phyloP scores from a whole-genome alignment of 2,797 vertebrate genomes.

The Premnoplex brunnescens region DNA sequence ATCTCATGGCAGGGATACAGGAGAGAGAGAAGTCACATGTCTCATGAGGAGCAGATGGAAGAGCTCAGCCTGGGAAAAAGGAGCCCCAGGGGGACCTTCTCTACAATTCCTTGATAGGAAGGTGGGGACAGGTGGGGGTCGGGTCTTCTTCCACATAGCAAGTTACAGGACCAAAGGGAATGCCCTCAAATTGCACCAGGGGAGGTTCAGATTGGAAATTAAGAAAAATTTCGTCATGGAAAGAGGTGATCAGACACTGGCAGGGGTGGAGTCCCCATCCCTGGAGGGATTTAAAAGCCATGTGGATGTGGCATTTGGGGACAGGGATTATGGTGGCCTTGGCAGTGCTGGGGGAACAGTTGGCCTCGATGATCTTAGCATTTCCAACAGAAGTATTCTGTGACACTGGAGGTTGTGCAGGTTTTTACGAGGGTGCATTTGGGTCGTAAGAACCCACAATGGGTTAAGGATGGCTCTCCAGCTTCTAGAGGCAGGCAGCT shows the following conservation, averaged over 20 bases:
- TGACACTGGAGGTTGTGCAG: accelerated
- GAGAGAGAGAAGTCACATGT: background rate
- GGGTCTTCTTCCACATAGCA: background rate
- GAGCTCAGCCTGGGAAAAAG: background rate
- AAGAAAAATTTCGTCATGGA: background rate
- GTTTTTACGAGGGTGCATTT: background rate
- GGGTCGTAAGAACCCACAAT: background rate
- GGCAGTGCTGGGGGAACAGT: background rate
- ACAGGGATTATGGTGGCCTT: accelerated
- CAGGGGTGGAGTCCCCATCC: background rate
- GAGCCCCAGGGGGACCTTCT: background rate
- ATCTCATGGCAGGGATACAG: background rate
- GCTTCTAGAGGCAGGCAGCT: background rate
- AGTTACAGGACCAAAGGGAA: background rate
- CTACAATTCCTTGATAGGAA: background rate
- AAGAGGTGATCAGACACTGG: background rate
- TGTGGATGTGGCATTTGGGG: background rate
- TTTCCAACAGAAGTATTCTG: background rate
- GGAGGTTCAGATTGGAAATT: background rate
- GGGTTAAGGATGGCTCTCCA: background rate
- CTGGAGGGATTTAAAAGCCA: background rate
- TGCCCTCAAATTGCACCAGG: no score
- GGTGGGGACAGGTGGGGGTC: accelerated
- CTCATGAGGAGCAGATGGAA: background rate
- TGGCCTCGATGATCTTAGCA: background rate